These are phyloP conservation scores for Nymphalis urticae DNA, from an alignment of 2,888 invertebrate species.

Conservation along the genomic window DNA sequence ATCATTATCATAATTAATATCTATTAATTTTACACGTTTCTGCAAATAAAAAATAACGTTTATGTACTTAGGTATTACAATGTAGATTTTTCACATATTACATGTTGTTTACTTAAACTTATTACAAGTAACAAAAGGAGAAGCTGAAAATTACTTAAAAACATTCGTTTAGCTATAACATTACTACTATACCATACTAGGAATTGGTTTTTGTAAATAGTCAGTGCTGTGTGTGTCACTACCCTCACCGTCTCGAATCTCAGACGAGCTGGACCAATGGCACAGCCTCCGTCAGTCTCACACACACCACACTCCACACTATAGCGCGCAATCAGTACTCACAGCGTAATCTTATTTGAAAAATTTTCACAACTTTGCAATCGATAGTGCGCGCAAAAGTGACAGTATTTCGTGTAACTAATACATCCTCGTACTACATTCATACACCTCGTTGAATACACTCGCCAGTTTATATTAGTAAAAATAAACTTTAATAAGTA, in stretches of 20 bases:
- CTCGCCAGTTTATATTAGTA: background rate
- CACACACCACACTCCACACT: slow-evolving; percentile 15
- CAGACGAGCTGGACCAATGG: slow-evolving; percentile 9
- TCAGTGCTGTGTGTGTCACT: background rate
- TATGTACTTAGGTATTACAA: too few species aligned
- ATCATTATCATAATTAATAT: too few species aligned
- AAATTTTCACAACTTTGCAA: background rate
- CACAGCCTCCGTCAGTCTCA: slow-evolving; percentile 22
- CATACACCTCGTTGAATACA: background rate
- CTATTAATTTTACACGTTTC: too few species aligned
- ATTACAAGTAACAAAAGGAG: too few species aligned
- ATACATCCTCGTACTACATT: background rate
- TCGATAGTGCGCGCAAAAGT: background rate
- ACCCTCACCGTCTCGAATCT: background rate
- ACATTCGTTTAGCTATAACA: too few species aligned
- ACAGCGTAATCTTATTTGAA: background rate
- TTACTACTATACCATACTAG: too few species aligned
- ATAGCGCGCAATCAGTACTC: background rate
- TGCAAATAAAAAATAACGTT: too few species aligned
- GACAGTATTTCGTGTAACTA: background rate
- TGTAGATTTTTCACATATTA: too few species aligned
- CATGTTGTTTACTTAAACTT: too few species aligned
- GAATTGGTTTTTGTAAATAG: too few species aligned
- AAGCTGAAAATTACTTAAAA: too few species aligned
- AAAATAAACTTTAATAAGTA: background rate